phyloP scores from a whole-genome alignment of 2,888 invertebrate species.

The Cephus nigrinus region DNA sequence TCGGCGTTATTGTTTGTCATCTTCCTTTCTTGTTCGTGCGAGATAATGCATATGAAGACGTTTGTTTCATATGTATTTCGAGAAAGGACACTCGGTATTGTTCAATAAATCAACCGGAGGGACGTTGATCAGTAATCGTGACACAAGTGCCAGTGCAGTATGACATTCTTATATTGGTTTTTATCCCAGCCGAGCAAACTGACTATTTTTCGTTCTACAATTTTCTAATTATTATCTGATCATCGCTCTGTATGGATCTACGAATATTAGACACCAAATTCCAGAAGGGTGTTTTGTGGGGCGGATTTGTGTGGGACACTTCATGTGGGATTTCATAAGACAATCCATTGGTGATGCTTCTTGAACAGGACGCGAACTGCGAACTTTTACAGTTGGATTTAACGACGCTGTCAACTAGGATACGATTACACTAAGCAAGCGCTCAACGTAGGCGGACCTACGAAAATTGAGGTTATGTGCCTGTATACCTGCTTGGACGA shows the following conservation, averaged over 20 bases:
- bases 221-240: too few species aligned
- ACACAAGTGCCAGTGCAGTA: not conserved
- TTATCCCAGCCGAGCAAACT: not conserved
- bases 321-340: not conserved
- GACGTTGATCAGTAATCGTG: not conserved
- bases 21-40: not conserved
- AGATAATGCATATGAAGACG: not conserved
- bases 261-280: not conserved
- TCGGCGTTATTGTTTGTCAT: not conserved
- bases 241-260: not conserved
- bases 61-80: not conserved
- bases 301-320: too few species aligned
- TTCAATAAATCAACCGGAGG: not conserved
- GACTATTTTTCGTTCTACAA: too few species aligned
- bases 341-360: not conserved
- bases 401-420: not conserved
- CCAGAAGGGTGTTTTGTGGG: too few species aligned
- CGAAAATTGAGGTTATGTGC: slow-evolving; percentile 29
- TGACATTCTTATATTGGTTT: not conserved
- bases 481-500: slow-evolving; percentile 19
- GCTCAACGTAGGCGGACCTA: slow-evolving; percentile 15
- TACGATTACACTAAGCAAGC: slow-evolving; percentile 7
- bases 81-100: not conserved
- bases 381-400: not conserved
- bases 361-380: not conserved